phyloP scores from a whole-genome alignment of 64 coral and sea anemone genomes.

The Acropora tenuis region DNA sequence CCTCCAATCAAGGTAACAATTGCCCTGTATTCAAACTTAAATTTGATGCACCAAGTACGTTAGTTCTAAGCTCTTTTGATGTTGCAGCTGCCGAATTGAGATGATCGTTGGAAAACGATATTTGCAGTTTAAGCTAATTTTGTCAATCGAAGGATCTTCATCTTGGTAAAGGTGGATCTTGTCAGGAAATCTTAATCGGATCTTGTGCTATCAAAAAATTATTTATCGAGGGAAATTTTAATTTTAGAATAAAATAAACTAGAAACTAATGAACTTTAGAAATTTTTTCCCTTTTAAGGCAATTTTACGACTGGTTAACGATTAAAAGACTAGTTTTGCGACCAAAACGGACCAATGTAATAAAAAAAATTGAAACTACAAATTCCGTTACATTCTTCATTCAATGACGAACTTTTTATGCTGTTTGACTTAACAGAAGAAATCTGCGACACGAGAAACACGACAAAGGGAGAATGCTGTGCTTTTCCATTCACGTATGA shows the following conservation, averaged over 20 bases:
- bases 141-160: neutral
- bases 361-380: no score
- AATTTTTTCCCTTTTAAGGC: no score
- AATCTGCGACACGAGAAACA: constrained; percentile 59
- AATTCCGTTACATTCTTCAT: no score
- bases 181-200: neutral
- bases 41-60: no score
- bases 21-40: neutral
- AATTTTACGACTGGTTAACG: no score
- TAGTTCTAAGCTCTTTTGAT: no score
- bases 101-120: neutral
- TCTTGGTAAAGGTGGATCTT: neutral
- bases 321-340: no score
- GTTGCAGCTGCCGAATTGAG: neutral
- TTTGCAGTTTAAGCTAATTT: neutral
- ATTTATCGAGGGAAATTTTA: no score
- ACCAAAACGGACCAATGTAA: no score
- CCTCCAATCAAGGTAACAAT: neutral
- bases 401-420: neutral
- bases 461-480: constrained; percentile 44
- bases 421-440: neutral
- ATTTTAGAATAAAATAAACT: no score
- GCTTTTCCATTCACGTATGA: constrained; percentile 60
- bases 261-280: no score
- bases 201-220: no score